A percentile compares a stretch with the other conserved stretches of the same genome.
phyloP scores from a whole-genome alignment of 1,140 invertebrate species.

The Latrodectus geometricus region DNA sequence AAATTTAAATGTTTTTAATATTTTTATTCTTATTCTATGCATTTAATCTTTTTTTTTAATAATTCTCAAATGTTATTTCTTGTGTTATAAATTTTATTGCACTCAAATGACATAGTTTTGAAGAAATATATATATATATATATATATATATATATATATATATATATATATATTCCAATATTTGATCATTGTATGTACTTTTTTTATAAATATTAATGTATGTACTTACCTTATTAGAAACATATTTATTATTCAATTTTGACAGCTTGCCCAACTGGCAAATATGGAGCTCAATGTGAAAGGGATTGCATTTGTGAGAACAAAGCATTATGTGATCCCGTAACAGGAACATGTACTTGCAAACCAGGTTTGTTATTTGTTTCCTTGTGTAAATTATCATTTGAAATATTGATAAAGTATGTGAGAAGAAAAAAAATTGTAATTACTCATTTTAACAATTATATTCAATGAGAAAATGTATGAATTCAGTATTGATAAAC shows the following conservation, averaged over 20 bases:
- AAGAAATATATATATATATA: not conserved
- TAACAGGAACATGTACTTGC: slow-evolving; percentile 72
- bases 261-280: slow-evolving; percentile 79
- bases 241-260: slow-evolving; percentile 62
- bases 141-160: too few relatives aligned
- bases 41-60: slow-evolving; percentile 5
- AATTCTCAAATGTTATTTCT: not conserved
- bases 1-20: not conserved
- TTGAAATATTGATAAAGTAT: too few relatives aligned
- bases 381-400: too few relatives aligned
- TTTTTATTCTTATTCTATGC: not conserved
- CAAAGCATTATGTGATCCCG: slow-evolving; percentile 81
- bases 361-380: slow-evolving; percentile 52
- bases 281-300: slow-evolving; percentile 80
- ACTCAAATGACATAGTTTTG: not conserved
- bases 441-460: too few relatives aligned
- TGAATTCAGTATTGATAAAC: too few relatives aligned
- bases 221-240: not conserved
- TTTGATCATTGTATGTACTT: too few relatives aligned
- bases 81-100: not conserved
- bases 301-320: slow-evolving; percentile 81
- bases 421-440: too few relatives aligned
- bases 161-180: too few relatives aligned
- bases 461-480: too few relatives aligned
- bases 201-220: not conserved